Conservation (phyloP, 2,113 vertebrate genomes). For the Parus major region DNA sequence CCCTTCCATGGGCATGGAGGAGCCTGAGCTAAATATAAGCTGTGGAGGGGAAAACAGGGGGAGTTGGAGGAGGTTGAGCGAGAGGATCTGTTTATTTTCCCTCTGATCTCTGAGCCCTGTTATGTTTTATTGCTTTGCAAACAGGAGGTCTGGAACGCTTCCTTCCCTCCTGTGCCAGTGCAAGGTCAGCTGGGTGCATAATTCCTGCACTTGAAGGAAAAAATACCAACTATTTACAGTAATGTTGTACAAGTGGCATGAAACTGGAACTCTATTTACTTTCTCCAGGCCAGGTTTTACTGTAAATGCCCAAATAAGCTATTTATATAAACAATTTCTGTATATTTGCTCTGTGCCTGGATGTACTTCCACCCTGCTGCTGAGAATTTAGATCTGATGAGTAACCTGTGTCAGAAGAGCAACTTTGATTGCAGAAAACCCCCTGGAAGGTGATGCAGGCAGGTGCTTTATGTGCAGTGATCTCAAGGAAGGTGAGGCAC, state of each 20-base stretch:
- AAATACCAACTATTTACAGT: not conserved
- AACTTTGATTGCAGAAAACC: not conserved
- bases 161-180: not conserved
- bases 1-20: not conserved
- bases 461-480: not conserved
- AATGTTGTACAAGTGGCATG: not conserved
- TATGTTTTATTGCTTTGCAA: conserved; percentile 47
- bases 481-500: not conserved
- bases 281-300: not conserved
- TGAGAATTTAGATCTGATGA: not conserved
- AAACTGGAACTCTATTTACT: not conserved
- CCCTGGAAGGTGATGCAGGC: not conserved
- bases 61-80: not conserved
- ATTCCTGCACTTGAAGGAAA: not conserved
- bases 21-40: not conserved
- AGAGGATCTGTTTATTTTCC: conserved; percentile 47
- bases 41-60: not conserved
- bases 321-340: not conserved
- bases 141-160: conserved; percentile 50
- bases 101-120: conserved; percentile 45
- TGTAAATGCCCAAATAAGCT: not conserved
- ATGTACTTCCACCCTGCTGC: not conserved
- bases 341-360: not conserved
- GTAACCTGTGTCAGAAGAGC: not conserved
- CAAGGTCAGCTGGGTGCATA: not conserved